phyloP scores from a whole-genome alignment of 1,140 invertebrate species.

The Amyelois transitella region DNA sequence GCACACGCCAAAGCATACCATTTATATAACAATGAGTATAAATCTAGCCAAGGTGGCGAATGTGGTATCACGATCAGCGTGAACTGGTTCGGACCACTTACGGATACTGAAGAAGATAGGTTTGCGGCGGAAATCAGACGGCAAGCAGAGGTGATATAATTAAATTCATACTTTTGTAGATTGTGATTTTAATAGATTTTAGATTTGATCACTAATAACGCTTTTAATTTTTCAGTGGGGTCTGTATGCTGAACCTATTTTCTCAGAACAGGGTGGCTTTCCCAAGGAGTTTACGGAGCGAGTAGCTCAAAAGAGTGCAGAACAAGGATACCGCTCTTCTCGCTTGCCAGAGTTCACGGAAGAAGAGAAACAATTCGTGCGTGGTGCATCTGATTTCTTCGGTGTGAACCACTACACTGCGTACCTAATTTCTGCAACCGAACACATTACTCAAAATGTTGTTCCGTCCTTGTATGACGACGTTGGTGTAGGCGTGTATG shows the following conservation, averaged over 20 bases:
- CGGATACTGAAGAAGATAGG: conserved; percentile 61
- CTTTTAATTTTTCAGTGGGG: conserved; percentile 69
- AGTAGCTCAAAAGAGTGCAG: conserved; percentile 71
- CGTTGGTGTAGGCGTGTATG: conserved; percentile 12
- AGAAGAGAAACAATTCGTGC: conserved; percentile 72
- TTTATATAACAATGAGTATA: conserved; percentile 49
- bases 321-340: conserved; percentile 65
- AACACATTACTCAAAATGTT: conserved; percentile 13
- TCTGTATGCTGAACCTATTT: conserved; percentile 76
- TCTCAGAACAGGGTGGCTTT: conserved; percentile 76
- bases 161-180: background rate
- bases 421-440: conserved; percentile 22
- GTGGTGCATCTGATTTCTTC: conserved; percentile 78
- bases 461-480: conserved; percentile 34
- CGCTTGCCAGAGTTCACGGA: conserved; percentile 71
- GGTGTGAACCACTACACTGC: conserved; percentile 79
- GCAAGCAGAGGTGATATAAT: conserved; percentile 29
- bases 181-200: too few species aligned
- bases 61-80: conserved; percentile 76
- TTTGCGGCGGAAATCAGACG: conserved; percentile 63
- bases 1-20: conserved; percentile 75
- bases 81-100: conserved; percentile 73
- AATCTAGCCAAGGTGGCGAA: conserved; percentile 39
- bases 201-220: too few species aligned
- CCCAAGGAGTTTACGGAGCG: conserved; percentile 73